Percentiles rank a stretch among this genome's conserved stretches.
These are phyloP conservation scores for Epinephelus cyanopodus DNA, from an alignment of 2,113 vertebrate genomes.

Conservation along the genomic window DNA sequence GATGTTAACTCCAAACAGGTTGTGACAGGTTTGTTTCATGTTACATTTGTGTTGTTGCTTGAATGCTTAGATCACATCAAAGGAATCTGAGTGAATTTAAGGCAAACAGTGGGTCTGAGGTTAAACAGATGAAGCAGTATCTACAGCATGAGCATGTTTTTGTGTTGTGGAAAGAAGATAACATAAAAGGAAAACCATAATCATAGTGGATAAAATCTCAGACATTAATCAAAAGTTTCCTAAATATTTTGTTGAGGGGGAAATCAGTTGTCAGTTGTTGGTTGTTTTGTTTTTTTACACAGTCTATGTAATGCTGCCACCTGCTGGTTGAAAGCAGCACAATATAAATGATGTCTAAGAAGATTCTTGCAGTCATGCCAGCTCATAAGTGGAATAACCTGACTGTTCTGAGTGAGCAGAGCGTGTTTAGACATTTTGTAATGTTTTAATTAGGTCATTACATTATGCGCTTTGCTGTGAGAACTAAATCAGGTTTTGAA, in stretches of 20 bases:
- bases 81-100: background rate
- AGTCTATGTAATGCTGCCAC: slow-evolving; percentile 58
- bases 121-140: background rate
- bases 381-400: background rate
- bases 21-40: background rate
- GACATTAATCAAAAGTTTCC: background rate
- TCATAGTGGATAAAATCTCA: background rate
- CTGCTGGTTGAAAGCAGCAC: slow-evolving; percentile 66
- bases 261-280: background rate
- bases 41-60: background rate
- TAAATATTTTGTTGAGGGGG: too few species aligned
- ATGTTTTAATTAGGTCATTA: background rate
- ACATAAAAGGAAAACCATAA: background rate
- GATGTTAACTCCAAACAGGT: background rate
- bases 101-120: background rate
- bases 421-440: background rate
- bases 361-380: background rate
- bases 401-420: background rate
- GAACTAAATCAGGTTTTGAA: background rate
- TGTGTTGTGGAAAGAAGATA: background rate
- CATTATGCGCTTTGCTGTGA: background rate
- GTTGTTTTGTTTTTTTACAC: background rate
- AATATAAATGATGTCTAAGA: background rate
- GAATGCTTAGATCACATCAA: background rate
- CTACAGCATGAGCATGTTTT: background rate